Evolutionary conservation across 2,113 vertebrate species (phyloP).

Genomic region (Centropus bengalensis): DNA sequence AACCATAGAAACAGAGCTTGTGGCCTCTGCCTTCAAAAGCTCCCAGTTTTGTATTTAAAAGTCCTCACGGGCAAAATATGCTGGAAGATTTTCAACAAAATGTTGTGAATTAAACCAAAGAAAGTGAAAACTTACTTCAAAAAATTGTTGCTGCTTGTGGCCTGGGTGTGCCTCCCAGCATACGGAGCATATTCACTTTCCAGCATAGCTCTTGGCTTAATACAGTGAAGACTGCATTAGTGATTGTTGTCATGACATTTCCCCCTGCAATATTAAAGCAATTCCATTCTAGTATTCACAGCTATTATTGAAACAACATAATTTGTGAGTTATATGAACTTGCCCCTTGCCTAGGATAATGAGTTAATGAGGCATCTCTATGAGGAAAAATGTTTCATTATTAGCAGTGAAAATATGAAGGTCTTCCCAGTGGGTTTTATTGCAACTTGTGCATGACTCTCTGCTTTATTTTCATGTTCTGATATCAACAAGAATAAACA

Average conservation of each 20-base stretch:
- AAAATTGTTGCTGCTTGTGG: neutral
- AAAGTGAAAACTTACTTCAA: neutral
- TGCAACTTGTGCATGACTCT: neutral
- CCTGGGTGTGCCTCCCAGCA: neutral
- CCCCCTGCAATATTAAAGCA: slow-evolving; percentile 20
- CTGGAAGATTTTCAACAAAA: neutral
- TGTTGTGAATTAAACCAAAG: neutral
- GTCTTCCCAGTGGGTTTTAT: neutral
- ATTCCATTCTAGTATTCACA: slow-evolving; percentile 17
- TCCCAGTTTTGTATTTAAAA: neutral
- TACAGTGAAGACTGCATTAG: slow-evolving; percentile 9
- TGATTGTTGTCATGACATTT: slow-evolving; percentile 57
- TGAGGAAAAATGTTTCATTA: slow-evolving; percentile 10
- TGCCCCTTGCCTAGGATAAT: neutral
- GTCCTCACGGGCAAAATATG: neutral
- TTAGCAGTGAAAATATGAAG: neutral
- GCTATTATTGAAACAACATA: slow-evolving; percentile 30
- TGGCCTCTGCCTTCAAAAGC: neutral
- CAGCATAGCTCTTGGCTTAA: slow-evolving; percentile 15
- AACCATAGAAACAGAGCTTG: neutral
- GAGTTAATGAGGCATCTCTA: slow-evolving; percentile 22
- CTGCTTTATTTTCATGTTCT: neutral
- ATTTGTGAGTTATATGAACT: slow-evolving; percentile 3
- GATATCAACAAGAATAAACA: neutral
- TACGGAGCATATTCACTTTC: neutral